Evolutionary conservation across 2,888 invertebrate genomes (phyloP).

Genomic region (Conomelus anceps): DNA sequence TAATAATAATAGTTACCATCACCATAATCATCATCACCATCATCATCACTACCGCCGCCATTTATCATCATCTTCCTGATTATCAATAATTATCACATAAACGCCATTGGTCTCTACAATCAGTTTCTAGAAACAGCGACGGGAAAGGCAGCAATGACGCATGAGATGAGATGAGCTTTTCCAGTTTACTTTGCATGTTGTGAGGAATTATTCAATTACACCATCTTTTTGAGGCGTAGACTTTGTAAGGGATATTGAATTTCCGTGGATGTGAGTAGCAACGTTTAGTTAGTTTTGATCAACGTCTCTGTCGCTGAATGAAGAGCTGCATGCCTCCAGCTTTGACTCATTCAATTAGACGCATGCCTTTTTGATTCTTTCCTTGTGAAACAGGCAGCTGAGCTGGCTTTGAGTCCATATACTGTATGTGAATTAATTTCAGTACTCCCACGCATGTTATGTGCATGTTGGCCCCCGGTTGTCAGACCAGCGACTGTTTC

Average conservation of each 20-base stretch:
- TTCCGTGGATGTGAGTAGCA: background rate
- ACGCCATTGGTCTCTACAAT: too few species aligned
- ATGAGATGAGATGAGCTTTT: background rate
- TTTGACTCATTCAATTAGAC: background rate
- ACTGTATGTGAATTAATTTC: background rate
- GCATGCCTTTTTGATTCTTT: background rate
- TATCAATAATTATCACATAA: too few species aligned
- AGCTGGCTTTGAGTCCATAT: background rate
- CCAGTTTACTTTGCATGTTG: background rate
- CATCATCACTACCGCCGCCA: too few species aligned
- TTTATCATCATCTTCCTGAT: too few species aligned
- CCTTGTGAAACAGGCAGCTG: background rate
- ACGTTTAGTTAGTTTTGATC: background rate
- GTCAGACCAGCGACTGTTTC: background rate
- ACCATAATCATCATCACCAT: too few species aligned
- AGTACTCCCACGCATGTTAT: background rate
- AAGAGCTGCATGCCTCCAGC: background rate
- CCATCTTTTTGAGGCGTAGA: background rate
- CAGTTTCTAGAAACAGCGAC: too few species aligned
- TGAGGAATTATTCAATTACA: background rate
- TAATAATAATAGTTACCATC: too few species aligned
- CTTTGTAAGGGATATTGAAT: background rate
- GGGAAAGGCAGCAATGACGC: background rate
- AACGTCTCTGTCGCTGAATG: background rate
- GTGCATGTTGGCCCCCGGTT: background rate